phyloP scores from a whole-genome alignment of 2,888 invertebrate species.

The Chalcosyrphus nemorum region DNA sequence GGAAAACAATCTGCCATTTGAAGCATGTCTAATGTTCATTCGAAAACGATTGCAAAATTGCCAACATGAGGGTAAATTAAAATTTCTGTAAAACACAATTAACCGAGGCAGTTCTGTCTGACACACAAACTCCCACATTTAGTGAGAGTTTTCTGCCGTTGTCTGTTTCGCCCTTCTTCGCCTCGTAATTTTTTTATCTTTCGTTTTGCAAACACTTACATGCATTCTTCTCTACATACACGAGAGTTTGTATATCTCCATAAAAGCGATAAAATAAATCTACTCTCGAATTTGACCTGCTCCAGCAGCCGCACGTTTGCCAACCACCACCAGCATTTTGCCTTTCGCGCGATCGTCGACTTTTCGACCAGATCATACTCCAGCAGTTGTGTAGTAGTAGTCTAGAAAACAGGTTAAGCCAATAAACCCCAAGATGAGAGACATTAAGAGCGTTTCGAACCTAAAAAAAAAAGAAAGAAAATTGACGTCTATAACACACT shows the following conservation, averaged over 20 bases:
- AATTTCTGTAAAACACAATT: conserved; percentile 35
- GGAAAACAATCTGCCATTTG: background rate
- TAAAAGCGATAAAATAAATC: conserved; percentile 62
- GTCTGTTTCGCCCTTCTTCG: conserved; percentile 23
- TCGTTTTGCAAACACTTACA: conserved; percentile 54
- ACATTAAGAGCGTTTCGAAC: conserved; percentile 70
- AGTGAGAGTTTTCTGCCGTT: conserved; percentile 19
- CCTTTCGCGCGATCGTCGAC: conserved; percentile 51
- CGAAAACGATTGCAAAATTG: conserved; percentile 19
- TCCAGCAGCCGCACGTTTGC: conserved; percentile 24
- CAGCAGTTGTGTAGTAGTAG: conserved; percentile 38
- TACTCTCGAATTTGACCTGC: conserved; percentile 69
- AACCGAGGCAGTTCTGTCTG: conserved; percentile 6
- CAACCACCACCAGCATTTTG: conserved; percentile 33
- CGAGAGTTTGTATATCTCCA: conserved; percentile 43
- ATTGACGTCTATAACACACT: conserved; percentile 13
- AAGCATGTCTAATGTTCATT: conserved; percentile 24
- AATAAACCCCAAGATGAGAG: conserved; percentile 73
- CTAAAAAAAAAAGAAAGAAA: conserved; percentile 22
- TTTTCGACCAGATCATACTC: conserved; percentile 20
- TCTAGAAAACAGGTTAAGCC: conserved; percentile 73
- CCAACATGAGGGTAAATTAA: conserved; percentile 13
- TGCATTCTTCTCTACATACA: conserved; percentile 37
- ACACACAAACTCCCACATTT: conserved; percentile 52
- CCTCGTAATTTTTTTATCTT: conserved; percentile 28